phyloP scores from a whole-genome alignment of 2,797 vertebrate genomes.

The Lagorchestes hirsutus region DNA sequence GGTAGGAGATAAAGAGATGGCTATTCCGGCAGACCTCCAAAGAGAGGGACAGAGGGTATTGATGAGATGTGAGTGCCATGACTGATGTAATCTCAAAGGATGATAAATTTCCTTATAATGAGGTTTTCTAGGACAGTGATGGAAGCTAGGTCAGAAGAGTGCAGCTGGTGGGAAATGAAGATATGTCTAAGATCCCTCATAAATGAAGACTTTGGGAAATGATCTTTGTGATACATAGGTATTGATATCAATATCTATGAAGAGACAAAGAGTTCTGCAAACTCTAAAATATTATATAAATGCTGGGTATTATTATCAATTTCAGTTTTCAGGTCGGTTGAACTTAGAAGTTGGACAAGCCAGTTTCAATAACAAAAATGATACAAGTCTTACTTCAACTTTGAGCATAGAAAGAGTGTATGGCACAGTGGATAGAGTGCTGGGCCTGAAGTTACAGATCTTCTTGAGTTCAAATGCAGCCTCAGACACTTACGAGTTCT shows the following conservation, averaged over 20 bases:
- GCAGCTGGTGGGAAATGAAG: not conserved
- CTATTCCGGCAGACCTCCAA: not conserved
- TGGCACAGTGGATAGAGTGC: not conserved
- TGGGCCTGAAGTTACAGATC: not conserved
- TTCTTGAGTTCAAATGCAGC: not conserved
- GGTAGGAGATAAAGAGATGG: not conserved
- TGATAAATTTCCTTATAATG: not conserved
- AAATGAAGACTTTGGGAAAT: too few relatives aligned
- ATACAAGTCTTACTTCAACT: not conserved
- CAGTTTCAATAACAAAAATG: not conserved
- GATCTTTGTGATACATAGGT: too few relatives aligned
- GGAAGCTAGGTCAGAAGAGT: not conserved
- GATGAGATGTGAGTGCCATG: not conserved
- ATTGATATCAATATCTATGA: too few relatives aligned
- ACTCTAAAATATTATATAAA: not conserved
- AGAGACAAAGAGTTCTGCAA: too few relatives aligned
- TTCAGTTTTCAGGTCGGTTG: not conserved
- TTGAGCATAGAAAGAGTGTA: not conserved
- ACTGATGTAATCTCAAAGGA: not conserved
- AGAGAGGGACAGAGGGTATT: not conserved
- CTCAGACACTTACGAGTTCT: not conserved
- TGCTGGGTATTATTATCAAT: not conserved
- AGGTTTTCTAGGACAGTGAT: not conserved
- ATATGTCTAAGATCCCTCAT: too few relatives aligned
- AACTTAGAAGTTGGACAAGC: not conserved